Base-by-base conservation (phyloP, 2,113 vertebrate species). In the Lophochroa leadbeateri region DNA sequence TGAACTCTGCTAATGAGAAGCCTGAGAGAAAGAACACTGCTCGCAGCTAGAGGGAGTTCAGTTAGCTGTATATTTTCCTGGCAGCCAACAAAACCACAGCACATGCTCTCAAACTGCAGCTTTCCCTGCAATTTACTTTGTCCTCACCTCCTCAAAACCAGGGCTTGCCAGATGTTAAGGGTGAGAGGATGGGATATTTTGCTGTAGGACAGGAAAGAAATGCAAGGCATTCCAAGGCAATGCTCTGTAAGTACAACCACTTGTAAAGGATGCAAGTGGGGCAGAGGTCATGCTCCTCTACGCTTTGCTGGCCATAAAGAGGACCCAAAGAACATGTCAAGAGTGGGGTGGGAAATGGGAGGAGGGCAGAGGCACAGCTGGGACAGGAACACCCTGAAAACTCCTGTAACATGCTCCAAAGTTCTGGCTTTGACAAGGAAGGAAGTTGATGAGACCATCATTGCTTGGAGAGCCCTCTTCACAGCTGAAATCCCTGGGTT, bases 1-100 rank as follows among this genome's bases (percentile, higher is more conserved):
- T 60, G 71, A 90, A 67, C 49, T 82, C 37, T 70, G 24, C 46
- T 91, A 90, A 93, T 88, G 85, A 95, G 85, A 93, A 58, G n/a
- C 23, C 85, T 88, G 88, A 79, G n/a, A 24, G 19, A 52, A 81
- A 67, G 57, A 60, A n/a, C 46, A 39, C 58, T n/a, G 57, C 75
- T 78, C 37, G 13, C 43, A 55, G 71, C 41, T 21, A 43, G 13
- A 52, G 0, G 33, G 80, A 91, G 61, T 37, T 76, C 53, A 46
- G 44, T 89, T 63, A 71, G 74, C 61, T 41, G 49, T 4, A 1
- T 47, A 37, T 39, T 78, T 47, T 43, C 49, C 43, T 52, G 60
- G 58, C 39, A 82, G 81, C 39, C 86, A 89, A 44, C 47, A 63
- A 93, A 97, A 67, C 46, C 79, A 88, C 85, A 88, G 47, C 77